phyloP scores from a whole-genome alignment of 2,888 invertebrate genomes.

The Malthinus seriepunctatus region DNA sequence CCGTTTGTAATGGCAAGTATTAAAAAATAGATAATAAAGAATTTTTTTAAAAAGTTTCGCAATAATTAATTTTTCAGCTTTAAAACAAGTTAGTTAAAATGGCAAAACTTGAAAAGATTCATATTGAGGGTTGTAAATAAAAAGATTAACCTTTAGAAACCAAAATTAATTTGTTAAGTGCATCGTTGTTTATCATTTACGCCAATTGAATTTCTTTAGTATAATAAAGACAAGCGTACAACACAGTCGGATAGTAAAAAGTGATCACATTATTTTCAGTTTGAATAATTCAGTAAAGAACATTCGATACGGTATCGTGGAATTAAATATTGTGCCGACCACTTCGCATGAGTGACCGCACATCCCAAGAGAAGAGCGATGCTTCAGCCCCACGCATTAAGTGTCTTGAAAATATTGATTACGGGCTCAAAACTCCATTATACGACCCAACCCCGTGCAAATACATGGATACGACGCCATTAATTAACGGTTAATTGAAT shows the following conservation, averaged over 20 bases:
- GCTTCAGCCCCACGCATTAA: constrained; percentile 36
- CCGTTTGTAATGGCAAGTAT: too few species aligned
- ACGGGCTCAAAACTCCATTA: constrained; percentile 58
- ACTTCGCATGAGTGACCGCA: constrained; percentile 34
- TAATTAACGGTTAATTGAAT: constrained; percentile 61
- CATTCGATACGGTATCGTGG: constrained; percentile 23
- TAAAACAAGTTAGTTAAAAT: too few species aligned
- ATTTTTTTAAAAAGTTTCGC: too few species aligned
- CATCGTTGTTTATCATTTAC: constrained; percentile 5
- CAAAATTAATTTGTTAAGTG: constrained; percentile 6
- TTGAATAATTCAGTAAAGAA: constrained; percentile 42
- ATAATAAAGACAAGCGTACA: constrained; percentile 4
- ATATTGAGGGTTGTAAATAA: too few species aligned
- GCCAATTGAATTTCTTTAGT: constrained; percentile 7
- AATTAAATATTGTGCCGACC: constrained; percentile 32
- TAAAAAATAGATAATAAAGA: too few species aligned
- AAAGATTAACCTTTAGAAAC: too few species aligned
- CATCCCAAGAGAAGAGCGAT: constrained; percentile 30
- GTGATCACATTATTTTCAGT: constrained; percentile 44
- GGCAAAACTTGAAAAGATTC: too few species aligned
- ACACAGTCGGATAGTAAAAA: constrained; percentile 33
- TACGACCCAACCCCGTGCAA: constrained; percentile 53
- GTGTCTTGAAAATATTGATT: constrained; percentile 53
- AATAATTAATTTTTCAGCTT: too few species aligned
- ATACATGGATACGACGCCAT: constrained; percentile 57